Conservation (phyloP, 2,888 invertebrate species). For the Liopterus haemorrhoidalis region DNA sequence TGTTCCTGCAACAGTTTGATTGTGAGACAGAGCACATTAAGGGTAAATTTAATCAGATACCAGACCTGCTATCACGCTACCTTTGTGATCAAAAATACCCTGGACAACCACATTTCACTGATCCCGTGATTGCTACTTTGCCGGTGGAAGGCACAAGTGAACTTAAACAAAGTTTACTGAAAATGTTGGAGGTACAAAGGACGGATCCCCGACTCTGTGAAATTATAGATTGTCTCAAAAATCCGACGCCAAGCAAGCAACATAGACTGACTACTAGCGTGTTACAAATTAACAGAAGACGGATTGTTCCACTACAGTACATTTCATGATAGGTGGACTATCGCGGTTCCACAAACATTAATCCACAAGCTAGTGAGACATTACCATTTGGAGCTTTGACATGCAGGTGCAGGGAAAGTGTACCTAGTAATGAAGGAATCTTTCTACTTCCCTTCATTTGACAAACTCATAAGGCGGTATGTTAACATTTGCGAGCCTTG, state of each 20-base stretch:
- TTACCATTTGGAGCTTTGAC: slow-evolving; percentile 12
- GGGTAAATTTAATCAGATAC: slow-evolving; percentile 21
- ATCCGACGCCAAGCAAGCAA: neutral
- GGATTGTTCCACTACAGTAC: neutral
- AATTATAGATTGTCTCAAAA: neutral
- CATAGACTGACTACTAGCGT: neutral
- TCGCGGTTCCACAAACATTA: neutral
- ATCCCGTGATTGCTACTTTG: slow-evolving; percentile 3
- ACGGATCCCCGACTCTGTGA: neutral
- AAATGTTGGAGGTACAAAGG: neutral
- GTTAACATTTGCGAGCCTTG: slow-evolving; percentile 6
- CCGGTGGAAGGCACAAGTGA: slow-evolving; percentile 1
- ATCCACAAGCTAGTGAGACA: neutral
- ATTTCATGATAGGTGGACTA: neutral
- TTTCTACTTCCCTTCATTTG: slow-evolving; percentile 12
- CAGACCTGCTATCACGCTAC: slow-evolving; percentile 20
- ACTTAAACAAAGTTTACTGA: neutral
- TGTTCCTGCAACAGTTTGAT: slow-evolving; percentile 29
- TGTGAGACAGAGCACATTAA: slow-evolving; percentile 17
- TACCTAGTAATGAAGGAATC: slow-evolving; percentile 10
- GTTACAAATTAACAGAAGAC: neutral
- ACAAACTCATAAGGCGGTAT: neutral
- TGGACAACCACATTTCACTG: neutral
- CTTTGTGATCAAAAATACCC: neutral
- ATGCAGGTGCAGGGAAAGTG: slow-evolving; percentile 13